Percentiles rank a stretch among this genome's conserved stretches.
Evolutionary conservation across 2,888 invertebrate genomes (phyloP).

Genomic region (Drosophila seclusa): DNA sequence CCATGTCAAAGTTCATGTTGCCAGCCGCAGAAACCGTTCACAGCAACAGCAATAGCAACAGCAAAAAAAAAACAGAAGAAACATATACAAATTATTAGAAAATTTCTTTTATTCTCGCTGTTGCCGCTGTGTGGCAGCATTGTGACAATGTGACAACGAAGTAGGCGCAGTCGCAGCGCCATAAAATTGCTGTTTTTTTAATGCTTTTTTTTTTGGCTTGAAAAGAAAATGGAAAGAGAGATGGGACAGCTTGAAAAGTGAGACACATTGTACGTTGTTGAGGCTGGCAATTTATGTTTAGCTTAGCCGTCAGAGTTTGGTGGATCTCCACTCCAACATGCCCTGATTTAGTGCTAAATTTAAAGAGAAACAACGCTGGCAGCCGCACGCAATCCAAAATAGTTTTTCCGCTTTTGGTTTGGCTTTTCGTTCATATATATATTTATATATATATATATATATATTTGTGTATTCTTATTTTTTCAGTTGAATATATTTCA

Average conservation of each 20-base stretch:
- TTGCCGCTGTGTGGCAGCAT: conserved; percentile 22
- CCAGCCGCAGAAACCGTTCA: conserved; percentile 63
- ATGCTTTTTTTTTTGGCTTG: conserved; percentile 3
- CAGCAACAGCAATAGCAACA: neutral
- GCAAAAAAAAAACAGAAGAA: conserved; percentile 17
- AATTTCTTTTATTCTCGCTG: conserved; percentile 47
- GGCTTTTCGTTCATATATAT: neutral
- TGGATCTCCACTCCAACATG: conserved; percentile 54
- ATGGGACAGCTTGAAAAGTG: conserved; percentile 56
- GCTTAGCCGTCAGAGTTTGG: conserved; percentile 60
- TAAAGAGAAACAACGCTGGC: conserved; percentile 50
- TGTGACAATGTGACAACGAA: conserved; percentile 63
- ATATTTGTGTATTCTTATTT: conserved; percentile 10
- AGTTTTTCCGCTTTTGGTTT: conserved; percentile 32
- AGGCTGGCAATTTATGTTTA: conserved; percentile 70
- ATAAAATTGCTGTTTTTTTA: conserved; percentile 51
- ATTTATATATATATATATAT: conserved; percentile 9
- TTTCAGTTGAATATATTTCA: conserved; percentile 52
- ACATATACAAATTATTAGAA: conserved; percentile 61
- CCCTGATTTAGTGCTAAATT: conserved; percentile 82
- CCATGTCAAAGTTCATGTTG: conserved; percentile 72
- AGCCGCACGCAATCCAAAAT: conserved; percentile 40
- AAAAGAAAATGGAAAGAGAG: conserved; percentile 7
- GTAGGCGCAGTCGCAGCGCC: conserved; percentile 60
- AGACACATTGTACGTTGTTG: conserved; percentile 65